Evolutionary conservation across 2,888 invertebrate species (phyloP), one percentile per base, ranked within the genome.

Genomic region (Scaptomyza tumidula): DNA sequence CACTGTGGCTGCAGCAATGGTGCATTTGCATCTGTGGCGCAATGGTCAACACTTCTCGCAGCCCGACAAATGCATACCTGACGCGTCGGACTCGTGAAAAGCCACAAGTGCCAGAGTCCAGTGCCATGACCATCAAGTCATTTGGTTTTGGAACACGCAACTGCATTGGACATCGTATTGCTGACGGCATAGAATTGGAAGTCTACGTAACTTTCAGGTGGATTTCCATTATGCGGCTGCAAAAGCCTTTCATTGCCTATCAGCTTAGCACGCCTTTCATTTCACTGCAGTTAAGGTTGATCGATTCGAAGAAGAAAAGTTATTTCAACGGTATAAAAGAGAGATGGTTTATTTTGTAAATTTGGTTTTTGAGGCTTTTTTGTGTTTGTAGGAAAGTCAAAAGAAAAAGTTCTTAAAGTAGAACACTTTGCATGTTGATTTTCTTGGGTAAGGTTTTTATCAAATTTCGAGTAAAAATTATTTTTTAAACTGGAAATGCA

Each of bases 101-200:
- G 16, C 58, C 53, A 10, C 24, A 27, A 4, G 16, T 10, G 13
- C 10, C 37, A 7, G 41, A 27, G 9, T 29, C 52, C 39, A 96
- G 94, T 84, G 89, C 94, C 24, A 96, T 96, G 10, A 56, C 71
- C 14, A 74, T 55, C 13, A 78, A 80, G 16, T 49, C 71, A 85
- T 72, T 90, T 53, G 90, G 90, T 5, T 89, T 90, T 68, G 90
- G 90, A 0, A 76, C 89, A 5, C 75, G 95, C 65, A 94, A 93
- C 60, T 96, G 95, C 87, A 93, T 95, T 70, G 96, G 96, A 1
- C 93, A 94, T 85, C 93, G 96, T 85, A 94, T 96, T 78, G 96
- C 96, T 78, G 96, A 96, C 0, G 95, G 95, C 81, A 92, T 96
- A 72, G 96, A 95, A 90, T 95, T 72, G 60, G 94, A 94, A 90